Evolutionary conservation across 1,140 invertebrate genomes (phyloP).

Genomic region (Mylabris phalerata): DNA sequence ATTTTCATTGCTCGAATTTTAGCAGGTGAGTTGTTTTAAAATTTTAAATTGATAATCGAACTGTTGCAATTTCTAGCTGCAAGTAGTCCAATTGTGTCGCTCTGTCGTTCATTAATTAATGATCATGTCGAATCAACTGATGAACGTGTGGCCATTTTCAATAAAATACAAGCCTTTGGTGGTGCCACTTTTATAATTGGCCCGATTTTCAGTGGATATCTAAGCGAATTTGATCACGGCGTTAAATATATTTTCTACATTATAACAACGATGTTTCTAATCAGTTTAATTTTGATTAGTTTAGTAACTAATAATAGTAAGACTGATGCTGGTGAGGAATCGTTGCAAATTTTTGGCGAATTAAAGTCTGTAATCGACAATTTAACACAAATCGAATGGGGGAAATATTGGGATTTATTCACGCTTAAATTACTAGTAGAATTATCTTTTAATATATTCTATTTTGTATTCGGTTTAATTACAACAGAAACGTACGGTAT

Average conservation of each 20-base stretch:
- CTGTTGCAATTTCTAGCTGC: slow-evolving; percentile 10
- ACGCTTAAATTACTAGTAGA: slow-evolving; percentile 11
- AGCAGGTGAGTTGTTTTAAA: slow-evolving; percentile 11
- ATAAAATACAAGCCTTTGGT: slow-evolving; percentile 14
- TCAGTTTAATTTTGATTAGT: slow-evolving; percentile 11
- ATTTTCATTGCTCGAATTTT: slow-evolving; percentile 17
- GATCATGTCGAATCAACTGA: slow-evolving; percentile 16
- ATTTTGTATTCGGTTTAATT: slow-evolving; percentile 18
- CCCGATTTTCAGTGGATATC: slow-evolving; percentile 15
- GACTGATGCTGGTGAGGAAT: not conserved
- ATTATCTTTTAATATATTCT: slow-evolving; percentile 9
- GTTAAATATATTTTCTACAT: slow-evolving; percentile 12
- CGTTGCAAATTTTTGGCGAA: not conserved
- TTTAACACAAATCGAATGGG: slow-evolving; percentile 1
- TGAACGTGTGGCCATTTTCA: slow-evolving; percentile 16
- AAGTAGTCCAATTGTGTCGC: slow-evolving; percentile 13
- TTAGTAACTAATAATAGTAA: not conserved
- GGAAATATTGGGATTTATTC: not conserved
- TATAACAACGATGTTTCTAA: not conserved
- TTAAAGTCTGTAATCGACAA: not conserved
- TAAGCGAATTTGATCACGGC: slow-evolving; percentile 21
- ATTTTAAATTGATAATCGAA: not conserved
- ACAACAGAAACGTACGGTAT: slow-evolving; percentile 10
- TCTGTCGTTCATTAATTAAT: slow-evolving; percentile 15
- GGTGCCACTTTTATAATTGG: slow-evolving; percentile 10